Conservation (phyloP, 1,140 invertebrate species). For the Chrysomallon squamiferum region DNA sequence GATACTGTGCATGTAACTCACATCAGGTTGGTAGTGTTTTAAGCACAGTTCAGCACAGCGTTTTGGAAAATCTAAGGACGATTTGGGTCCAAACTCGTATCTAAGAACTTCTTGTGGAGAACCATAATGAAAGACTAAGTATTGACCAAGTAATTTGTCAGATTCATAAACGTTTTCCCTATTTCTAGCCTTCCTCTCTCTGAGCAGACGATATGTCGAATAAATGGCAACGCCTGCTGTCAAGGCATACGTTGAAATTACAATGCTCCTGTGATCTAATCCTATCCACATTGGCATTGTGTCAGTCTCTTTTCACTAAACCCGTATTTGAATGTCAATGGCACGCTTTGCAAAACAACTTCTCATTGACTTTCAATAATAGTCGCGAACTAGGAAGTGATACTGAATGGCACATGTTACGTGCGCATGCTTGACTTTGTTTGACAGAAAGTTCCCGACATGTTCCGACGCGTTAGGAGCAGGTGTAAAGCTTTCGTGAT, state of each 20-base stretch:
- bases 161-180: conserved; percentile 56
- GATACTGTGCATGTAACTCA: conserved; percentile 1
- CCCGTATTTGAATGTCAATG: too few species aligned
- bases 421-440: too few species aligned
- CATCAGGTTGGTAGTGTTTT: conserved; percentile 46
- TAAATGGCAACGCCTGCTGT: conserved; percentile 49
- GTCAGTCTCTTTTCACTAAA: too few species aligned
- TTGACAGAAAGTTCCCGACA: too few species aligned
- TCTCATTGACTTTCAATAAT: too few species aligned
- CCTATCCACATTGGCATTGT: conserved; percentile 43
- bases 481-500: too few species aligned
- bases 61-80: conserved; percentile 57
- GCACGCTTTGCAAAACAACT: too few species aligned
- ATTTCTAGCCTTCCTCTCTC: conserved; percentile 14
- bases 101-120: conserved; percentile 41
- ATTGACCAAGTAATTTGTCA: conserved; percentile 55
- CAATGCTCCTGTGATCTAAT: conserved; percentile 52
- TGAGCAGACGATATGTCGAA: conserved; percentile 45
- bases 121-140: conserved; percentile 59
- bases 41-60: conserved; percentile 59
- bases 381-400: too few species aligned
- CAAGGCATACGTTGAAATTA: conserved; percentile 36
- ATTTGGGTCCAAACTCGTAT: conserved; percentile 52
- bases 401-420: too few species aligned
- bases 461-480: too few species aligned